Percentiles rank a stretch among this genome's conserved stretches.
These are phyloP conservation scores for Heterotilapia buettikoferi DNA, from an alignment of 2,113 vertebrate species.

Conservation along the genomic window DNA sequence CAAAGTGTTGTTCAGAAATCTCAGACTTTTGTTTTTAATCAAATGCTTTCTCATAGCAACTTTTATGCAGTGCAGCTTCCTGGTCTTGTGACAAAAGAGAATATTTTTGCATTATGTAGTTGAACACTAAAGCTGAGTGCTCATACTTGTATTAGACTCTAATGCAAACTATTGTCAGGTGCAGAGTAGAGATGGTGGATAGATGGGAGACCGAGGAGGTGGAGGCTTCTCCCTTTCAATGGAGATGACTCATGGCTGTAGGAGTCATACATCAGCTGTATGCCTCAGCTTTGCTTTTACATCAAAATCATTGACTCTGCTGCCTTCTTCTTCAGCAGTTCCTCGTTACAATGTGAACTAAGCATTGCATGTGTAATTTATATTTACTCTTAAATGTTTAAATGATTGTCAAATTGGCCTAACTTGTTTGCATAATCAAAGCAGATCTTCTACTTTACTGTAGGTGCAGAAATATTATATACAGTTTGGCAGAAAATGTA, in stretches of 20 bases:
- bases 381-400: background rate
- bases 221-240: background rate
- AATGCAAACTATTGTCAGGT: background rate
- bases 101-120: background rate
- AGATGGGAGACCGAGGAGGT: background rate
- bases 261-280: conserved; percentile 14
- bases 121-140: background rate
- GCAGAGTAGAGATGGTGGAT: background rate
- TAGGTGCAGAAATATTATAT: background rate
- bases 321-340: background rate
- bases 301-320: background rate
- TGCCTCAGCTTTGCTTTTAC: background rate
- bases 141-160: background rate
- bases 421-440: background rate
- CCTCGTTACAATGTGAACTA: background rate
- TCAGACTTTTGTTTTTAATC: background rate
- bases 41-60: background rate
- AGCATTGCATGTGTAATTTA: background rate
- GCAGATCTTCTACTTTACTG: background rate
- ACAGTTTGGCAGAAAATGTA: background rate
- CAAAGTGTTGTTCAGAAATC: background rate
- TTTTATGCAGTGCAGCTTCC: background rate
- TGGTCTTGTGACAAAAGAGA: background rate
- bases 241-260: conserved; percentile 41
- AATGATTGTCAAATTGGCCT: background rate